Base-by-base conservation (phyloP, 1,140 invertebrate species). In the Lithobius niger region DNA sequence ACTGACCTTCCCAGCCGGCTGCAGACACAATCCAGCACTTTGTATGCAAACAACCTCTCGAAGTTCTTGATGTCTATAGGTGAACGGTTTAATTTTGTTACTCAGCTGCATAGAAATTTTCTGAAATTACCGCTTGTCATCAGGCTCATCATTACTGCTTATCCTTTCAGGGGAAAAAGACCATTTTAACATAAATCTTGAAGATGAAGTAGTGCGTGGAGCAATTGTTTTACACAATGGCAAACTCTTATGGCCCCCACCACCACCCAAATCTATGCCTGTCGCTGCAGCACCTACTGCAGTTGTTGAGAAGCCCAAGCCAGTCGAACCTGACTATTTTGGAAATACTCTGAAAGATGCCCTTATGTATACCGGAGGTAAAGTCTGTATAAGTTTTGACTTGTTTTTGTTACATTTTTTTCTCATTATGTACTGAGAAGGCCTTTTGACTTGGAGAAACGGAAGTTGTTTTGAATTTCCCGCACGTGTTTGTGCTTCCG, bases 11-110 rank as follows among this genome's bases (percentile, higher is more conserved):
- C 89, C 2, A 85, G 82, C 61, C 77, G 87, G 26, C 76, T 94
- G 60, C 86, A 89, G 0, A 86, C 88, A 1, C 88, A 92, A 67
- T 82, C 84, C 44, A 88, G 84, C 36, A 88, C 85, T 0, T 72
- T 93, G 1, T 93, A 90, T 69, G 84, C 83, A 13, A 93, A 94
- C 69, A 94, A 93, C 66, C 87, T 94, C 58, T 86, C 85, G 13
- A 92, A 91, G 65, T 83, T 92, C 61, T 69, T 92, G 0, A 69
- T 91, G 1, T 88, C 86, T 27, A 81, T 92, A 53, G 86, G 80
- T 75, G 66, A 58, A 61, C 49, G 15, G 27, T 6, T 22, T 13
- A 27, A 2, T 21, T 43, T 22, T 36, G 48, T 45, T 19, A 49
- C 40, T 56, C 45, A n/a, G n/a, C n/a, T n/a, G n/a, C n/a, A n/a